Percentiles rank a stretch among this genome's conserved stretches.
Evolutionary conservation across 2,888 invertebrate genomes (phyloP).

Genomic region (Agapostemon virescens): DNA sequence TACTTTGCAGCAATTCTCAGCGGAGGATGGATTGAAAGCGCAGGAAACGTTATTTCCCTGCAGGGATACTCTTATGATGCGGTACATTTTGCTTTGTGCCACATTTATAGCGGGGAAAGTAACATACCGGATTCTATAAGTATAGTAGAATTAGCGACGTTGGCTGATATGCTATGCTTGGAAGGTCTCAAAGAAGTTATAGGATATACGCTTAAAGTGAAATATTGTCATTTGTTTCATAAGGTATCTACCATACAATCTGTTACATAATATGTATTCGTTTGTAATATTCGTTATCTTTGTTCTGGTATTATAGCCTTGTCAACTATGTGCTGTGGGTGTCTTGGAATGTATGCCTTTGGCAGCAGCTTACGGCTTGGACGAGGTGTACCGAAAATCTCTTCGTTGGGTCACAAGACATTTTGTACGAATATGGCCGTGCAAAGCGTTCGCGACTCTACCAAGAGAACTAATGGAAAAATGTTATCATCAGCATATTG

Average conservation of each 20-base stretch:
- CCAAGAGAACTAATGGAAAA: slow-evolving; percentile 91
- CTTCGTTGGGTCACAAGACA: slow-evolving; percentile 93
- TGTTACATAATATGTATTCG: background rate
- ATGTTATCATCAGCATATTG: slow-evolving; percentile 91
- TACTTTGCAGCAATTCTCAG: slow-evolving; percentile 96
- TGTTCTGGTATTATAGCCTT: slow-evolving; percentile 85
- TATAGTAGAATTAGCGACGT: slow-evolving; percentile 91
- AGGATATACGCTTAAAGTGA: slow-evolving; percentile 91
- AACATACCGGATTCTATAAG: slow-evolving; percentile 93
- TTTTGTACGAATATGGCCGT: slow-evolving; percentile 94
- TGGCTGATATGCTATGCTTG: slow-evolving; percentile 94
- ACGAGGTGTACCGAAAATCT: slow-evolving; percentile 92
- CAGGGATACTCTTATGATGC: slow-evolving; percentile 92
- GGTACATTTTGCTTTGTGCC: slow-evolving; percentile 94
- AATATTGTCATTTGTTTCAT: slow-evolving; percentile 97
- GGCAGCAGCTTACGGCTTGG: slow-evolving; percentile 91
- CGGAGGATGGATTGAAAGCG: slow-evolving; percentile 91
- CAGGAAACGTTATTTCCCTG: slow-evolving; percentile 90
- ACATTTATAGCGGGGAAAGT: slow-evolving; percentile 96
- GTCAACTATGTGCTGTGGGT: slow-evolving; percentile 92
- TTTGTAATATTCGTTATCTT: background rate
- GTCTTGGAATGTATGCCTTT: slow-evolving; percentile 93
- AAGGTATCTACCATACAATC: slow-evolving; percentile 82
- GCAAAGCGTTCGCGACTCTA: slow-evolving; percentile 92
- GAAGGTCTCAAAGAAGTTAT: slow-evolving; percentile 96